Evolutionary conservation across 2,113 vertebrate genomes (phyloP), one percentile per base, ranked within the genome.

Genomic region (Protomyctophum bolini): DNA sequence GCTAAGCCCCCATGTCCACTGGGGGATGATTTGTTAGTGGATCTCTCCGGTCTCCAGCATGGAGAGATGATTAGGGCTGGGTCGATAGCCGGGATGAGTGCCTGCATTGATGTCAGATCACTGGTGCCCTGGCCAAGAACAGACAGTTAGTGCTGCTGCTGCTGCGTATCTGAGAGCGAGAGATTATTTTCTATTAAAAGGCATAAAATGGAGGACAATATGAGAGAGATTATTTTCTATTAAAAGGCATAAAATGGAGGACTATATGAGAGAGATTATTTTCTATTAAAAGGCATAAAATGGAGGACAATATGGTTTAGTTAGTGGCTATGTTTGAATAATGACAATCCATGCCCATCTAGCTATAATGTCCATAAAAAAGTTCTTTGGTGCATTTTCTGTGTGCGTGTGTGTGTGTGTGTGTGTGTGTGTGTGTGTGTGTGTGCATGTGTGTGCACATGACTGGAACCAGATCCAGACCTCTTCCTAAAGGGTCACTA

Each of bases 51-150:
- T 62, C 63, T 69, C 11, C 57, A 63, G 58, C 73, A 68, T 60
- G 59, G 66, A 70, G 65, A 63, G 84, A 81, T 80, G 81, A 84
- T 88, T 84, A 81, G 69, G 67, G 69, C 57, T 55, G 21, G 72
- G 54, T 88, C 81, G 29, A 91, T 84, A 84, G 72, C 8, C 52
- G 66, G 29, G 63, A 85, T 69, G 64, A 85, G 76, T 68, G 60
- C 63, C 29, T 62, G 6, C 80, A 83, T 82, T 83, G 84, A 86
- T 83, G 74, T 76, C 50, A 50, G 56, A 74, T 33, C 63, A 56
- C 67, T 73, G 67, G 33, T 41, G 33, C 33, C 33, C 33, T 11
- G 21, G 48, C 49, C 49, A 12, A 7, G 58, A 67, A 60, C n/a
- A 52, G 49, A 4, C 8, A 48, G 61, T 41, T 57, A 10, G 68